Conservation (phyloP, 2,888 invertebrate species). For the Blastobasis adustella region DNA sequence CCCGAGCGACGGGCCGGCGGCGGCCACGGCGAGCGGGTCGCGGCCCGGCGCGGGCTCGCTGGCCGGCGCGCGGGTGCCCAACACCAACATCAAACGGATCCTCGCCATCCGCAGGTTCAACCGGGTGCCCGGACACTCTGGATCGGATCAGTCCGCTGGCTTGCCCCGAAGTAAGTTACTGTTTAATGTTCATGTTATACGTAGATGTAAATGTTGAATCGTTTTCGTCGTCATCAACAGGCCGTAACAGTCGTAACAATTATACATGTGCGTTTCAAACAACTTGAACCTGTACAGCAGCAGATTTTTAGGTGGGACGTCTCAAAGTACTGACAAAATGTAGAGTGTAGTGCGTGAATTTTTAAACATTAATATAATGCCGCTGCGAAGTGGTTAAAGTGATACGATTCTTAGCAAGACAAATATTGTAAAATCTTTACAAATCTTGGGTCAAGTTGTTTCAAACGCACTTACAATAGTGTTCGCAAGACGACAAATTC, state of each 20-base stretch:
- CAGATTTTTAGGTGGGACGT: too few relatives aligned
- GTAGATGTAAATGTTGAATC: not conserved
- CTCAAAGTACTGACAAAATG: too few relatives aligned
- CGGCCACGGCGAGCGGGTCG: conserved; percentile 13
- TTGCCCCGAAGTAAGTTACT: not conserved
- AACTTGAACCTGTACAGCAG: not conserved
- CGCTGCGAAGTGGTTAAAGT: too few relatives aligned
- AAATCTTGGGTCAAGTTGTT: too few relatives aligned
- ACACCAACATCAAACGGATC: conserved; percentile 28
- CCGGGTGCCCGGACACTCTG: conserved; percentile 2
- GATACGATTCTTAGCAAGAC: too few relatives aligned
- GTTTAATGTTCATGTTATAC: not conserved
- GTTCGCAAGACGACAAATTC: too few relatives aligned
- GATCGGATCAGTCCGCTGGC: not conserved
- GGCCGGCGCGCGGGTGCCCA: not conserved
- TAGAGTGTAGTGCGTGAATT: too few relatives aligned
- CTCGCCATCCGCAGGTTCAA: conserved; percentile 33
- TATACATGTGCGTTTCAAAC: not conserved
- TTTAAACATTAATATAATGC: too few relatives aligned
- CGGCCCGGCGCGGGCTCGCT: conserved; percentile 8
- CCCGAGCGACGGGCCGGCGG: conserved; percentile 9
- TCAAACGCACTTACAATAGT: too few relatives aligned
- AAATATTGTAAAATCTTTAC: too few relatives aligned
- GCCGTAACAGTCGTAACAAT: not conserved
- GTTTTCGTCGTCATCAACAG: not conserved